Base-by-base conservation (phyloP, 1,140 invertebrate genomes). In the Lordiphosa mommai region DNA sequence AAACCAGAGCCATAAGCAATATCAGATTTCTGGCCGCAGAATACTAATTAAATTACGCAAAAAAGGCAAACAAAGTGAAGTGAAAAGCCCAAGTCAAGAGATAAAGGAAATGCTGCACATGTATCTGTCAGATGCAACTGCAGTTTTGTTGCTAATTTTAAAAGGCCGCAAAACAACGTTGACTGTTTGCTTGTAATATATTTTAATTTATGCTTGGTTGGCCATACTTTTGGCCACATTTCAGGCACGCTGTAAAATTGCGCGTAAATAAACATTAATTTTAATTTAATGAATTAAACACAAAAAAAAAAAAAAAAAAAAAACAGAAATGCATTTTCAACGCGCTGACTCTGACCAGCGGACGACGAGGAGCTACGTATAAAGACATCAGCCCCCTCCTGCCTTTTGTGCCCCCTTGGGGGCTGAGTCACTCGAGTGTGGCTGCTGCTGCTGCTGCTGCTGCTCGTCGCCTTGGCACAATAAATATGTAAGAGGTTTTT, bases 41-140 rank as follows among this genome's bases (percentile, higher is more conserved):
- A 63, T 82, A 86, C 76, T 86, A 86, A 86, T 86, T 86, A 82
- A 86, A 86, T 86, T 77, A 82, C 74, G 74, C 72, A 74, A 74
- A 74, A 61, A 72, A 57, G 63, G 59, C 58, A 65, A 65, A 23
- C 46, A 57, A 58, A 50, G 56, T 50, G 56, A 65, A 52, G 57
- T 67, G 63, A 49, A 71, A 60, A 66, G 52, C 57, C 40, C 23
- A 43, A 27, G 16, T 10, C 1, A n/a, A 40, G n/a, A 20, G 1
- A 4, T 7, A 61, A 61, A 37, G 14, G 36, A 44, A 61, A 55
- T 43, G 47, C 48, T 46, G 38, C 40, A 48, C 47, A 50, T 44
- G 57, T 66, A 76, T 70, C 41, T 65, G 46, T 10, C 57, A 66
- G 64, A 58, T 71, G 67, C 40, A 52, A 38, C 37, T 34, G 60